phyloP scores from a whole-genome alignment of 2,888 invertebrate genomes.

The Scaeva pyrastri region DNA sequence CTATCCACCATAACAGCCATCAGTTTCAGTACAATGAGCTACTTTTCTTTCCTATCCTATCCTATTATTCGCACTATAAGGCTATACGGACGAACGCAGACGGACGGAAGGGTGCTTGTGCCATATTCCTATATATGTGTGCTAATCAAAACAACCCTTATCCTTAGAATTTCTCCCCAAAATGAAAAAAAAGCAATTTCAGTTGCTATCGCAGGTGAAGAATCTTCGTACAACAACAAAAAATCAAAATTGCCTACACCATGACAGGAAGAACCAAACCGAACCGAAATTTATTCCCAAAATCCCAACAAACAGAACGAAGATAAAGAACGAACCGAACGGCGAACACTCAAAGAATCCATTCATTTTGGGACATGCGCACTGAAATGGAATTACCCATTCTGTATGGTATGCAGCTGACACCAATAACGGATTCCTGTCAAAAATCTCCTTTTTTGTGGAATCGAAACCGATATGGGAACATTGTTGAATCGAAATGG shows the following conservation, averaged over 20 bases:
- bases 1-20: slow-evolving; percentile 16
- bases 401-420: slow-evolving; percentile 52
- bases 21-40: slow-evolving; percentile 33
- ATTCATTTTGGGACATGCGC: slow-evolving; percentile 50
- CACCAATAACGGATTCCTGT: slow-evolving; percentile 58
- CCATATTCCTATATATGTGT: neutral
- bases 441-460: slow-evolving; percentile 46
- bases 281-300: slow-evolving; percentile 1
- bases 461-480: slow-evolving; percentile 47
- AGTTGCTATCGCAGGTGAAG: slow-evolving; percentile 56
- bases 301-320: slow-evolving; percentile 12
- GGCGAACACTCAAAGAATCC: slow-evolving; percentile 18
- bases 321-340: slow-evolving; percentile 6
- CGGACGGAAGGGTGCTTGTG: neutral
- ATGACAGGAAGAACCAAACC: neutral
- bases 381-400: neutral
- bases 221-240: slow-evolving; percentile 34
- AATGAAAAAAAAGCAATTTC: slow-evolving; percentile 48
- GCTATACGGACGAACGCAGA: too few species aligned
- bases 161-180: slow-evolving; percentile 5
- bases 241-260: slow-evolving; percentile 50
- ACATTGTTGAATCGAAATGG: slow-evolving; percentile 47
- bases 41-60: slow-evolving; percentile 10
- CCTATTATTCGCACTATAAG: slow-evolving; percentile 36
- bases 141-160: slow-evolving; percentile 71